These are phyloP conservation scores for Melolontha melolontha DNA, from an alignment of 2,888 invertebrate genomes.

Conservation along the genomic window DNA sequence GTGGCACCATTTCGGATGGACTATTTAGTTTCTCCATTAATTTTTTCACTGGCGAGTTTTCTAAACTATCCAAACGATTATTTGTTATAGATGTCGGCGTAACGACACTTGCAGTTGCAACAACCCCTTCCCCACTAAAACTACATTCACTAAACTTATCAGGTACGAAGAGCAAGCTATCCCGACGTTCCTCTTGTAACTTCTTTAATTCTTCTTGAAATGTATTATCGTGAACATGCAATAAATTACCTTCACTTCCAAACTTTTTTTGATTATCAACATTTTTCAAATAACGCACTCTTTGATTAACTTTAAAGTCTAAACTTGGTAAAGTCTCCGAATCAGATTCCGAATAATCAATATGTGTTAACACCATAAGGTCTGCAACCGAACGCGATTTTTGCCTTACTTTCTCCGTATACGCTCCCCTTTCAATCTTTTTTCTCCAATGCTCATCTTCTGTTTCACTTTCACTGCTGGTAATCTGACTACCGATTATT, in stretches of 20 bases:
- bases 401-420: slow-evolving; percentile 73
- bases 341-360: slow-evolving; percentile 73
- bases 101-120: slow-evolving; percentile 3
- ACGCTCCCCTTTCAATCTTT: slow-evolving; percentile 71
- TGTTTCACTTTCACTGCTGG: slow-evolving; percentile 71
- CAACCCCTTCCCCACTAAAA: slow-evolving; percentile 36
- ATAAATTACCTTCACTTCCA: slow-evolving; percentile 71
- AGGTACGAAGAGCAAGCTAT: slow-evolving; percentile 66
- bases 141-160: slow-evolving; percentile 53
- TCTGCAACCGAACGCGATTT: slow-evolving; percentile 77
- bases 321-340: slow-evolving; percentile 66
- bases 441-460: slow-evolving; percentile 74
- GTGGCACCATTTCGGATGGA: slow-evolving; percentile 60
- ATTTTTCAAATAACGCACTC: slow-evolving; percentile 61
- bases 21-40: slow-evolving; percentile 60
- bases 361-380: slow-evolving; percentile 76
- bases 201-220: slow-evolving; percentile 70
- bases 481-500: slow-evolving; percentile 46
- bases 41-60: slow-evolving; percentile 51
- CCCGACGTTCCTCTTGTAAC: slow-evolving; percentile 64
- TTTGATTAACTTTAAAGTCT: slow-evolving; percentile 60
- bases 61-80: slow-evolving; percentile 35
- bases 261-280: slow-evolving; percentile 62
- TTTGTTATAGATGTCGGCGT: slow-evolving; percentile 17
- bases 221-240: slow-evolving; percentile 66